Percentiles rank a stretch among this genome's conserved stretches.
Evolutionary conservation across 2,888 invertebrate species (phyloP).

Genomic region (Scaptodrosophila latifasciaeformis): DNA sequence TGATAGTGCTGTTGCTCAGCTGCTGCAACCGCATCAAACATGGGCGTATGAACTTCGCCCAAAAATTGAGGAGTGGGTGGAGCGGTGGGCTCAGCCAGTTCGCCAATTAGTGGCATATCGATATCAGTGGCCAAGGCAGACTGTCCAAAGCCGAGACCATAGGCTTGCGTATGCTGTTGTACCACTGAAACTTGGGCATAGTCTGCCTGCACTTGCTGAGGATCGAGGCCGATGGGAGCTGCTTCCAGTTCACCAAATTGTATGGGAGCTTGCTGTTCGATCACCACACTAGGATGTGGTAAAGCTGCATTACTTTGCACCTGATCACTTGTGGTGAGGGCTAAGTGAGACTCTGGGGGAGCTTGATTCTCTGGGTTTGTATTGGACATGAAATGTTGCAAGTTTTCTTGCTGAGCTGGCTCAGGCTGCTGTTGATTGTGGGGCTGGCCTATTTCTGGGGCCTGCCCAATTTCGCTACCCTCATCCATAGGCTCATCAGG

Average conservation of each 20-base stretch:
- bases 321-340: too few species aligned
- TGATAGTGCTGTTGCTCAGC: slow-evolving; percentile 71
- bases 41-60: slow-evolving; percentile 71
- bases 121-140: slow-evolving; percentile 57
- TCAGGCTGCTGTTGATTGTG: slow-evolving; percentile 13
- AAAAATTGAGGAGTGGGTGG: slow-evolving; percentile 70
- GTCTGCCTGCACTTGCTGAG: slow-evolving; percentile 48
- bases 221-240: slow-evolving; percentile 56
- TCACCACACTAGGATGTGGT: slow-evolving; percentile 28
- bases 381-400: slow-evolving; percentile 8
- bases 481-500: slow-evolving; percentile 37
- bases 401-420: slow-evolving; percentile 10
- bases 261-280: slow-evolving; percentile 56
- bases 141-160: slow-evolving; percentile 45
- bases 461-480: slow-evolving; percentile 12
- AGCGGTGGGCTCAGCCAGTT: slow-evolving; percentile 68
- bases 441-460: slow-evolving; percentile 21
- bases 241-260: slow-evolving; percentile 72
- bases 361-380: slow-evolving; percentile 7
- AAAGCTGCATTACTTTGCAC: too few species aligned
- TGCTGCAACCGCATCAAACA: slow-evolving; percentile 71
- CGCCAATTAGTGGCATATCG: slow-evolving; percentile 70
- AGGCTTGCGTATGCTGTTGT: slow-evolving; percentile 57
- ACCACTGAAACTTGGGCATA: slow-evolving; percentile 52
- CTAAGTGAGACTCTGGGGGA: slow-evolving; percentile 11